Conservation (phyloP, 2,888 invertebrate species). For the Drosophila basisetae region DNA sequence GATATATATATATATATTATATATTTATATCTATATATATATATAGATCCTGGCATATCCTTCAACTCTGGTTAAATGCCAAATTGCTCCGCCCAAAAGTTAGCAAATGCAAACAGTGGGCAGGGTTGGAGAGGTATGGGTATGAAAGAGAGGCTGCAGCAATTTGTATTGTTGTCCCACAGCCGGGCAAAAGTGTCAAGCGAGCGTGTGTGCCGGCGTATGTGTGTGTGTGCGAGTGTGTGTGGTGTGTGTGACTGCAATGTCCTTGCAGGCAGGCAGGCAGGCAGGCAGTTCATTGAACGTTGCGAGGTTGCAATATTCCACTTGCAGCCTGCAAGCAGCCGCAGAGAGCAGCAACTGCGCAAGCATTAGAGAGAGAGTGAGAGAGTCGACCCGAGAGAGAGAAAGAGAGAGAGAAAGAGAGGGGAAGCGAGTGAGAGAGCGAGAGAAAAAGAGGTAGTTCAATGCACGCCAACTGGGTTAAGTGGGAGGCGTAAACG, state of each 20-base stretch:
- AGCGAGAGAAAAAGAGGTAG: slow-evolving; percentile 26
- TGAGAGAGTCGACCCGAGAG: not conserved
- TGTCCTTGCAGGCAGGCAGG: slow-evolving; percentile 65
- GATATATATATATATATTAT: not conserved
- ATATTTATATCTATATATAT: not conserved
- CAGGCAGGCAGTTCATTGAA: slow-evolving; percentile 66
- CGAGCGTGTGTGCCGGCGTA: slow-evolving; percentile 12
- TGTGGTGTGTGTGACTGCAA: slow-evolving; percentile 51
- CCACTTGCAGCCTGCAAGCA: slow-evolving; percentile 65
- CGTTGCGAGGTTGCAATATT: slow-evolving; percentile 44
- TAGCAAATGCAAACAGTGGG: slow-evolving; percentile 15
- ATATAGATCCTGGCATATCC: slow-evolving; percentile 49
- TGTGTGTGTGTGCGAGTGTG: not conserved
- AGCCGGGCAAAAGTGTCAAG: slow-evolving; percentile 49
- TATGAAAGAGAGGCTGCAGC: slow-evolving; percentile 9
- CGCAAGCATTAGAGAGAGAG: slow-evolving; percentile 10
- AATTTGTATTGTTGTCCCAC: slow-evolving; percentile 52
- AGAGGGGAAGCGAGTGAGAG: slow-evolving; percentile 5
- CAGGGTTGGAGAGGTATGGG: not conserved
- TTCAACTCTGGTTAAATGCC: slow-evolving; percentile 74
- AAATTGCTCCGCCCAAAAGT: slow-evolving; percentile 58
- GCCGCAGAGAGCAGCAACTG: slow-evolving; percentile 35
- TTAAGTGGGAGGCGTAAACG: slow-evolving; percentile 45
- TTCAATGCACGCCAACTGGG: slow-evolving; percentile 74
- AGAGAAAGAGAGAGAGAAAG: not conserved